phyloP scores from a whole-genome alignment of 2,888 invertebrate species.

The Muschampia plurimacula region DNA sequence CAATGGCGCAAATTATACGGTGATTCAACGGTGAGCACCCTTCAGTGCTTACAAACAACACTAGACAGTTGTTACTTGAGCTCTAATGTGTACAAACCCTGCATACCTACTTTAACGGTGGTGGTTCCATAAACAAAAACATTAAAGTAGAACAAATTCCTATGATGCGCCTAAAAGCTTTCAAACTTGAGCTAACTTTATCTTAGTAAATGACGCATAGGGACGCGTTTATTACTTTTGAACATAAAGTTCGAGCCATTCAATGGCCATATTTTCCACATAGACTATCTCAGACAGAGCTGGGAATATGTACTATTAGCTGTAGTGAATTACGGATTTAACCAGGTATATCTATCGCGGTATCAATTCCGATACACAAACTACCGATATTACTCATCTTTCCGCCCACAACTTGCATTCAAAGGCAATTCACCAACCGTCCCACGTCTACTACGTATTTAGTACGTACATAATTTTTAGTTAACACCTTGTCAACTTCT shows the following conservation, averaged over 20 bases:
- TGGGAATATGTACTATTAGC: neutral
- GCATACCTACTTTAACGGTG: conserved; percentile 12
- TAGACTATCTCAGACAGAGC: neutral
- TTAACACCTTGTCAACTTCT: neutral
- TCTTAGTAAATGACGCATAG: conserved; percentile 7
- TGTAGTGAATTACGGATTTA: neutral
- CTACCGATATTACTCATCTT: conserved; percentile 44
- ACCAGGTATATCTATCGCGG: neutral
- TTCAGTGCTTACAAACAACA: conserved; percentile 34
- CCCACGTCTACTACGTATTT: conserved; percentile 26
- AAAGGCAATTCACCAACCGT: conserved; percentile 34
- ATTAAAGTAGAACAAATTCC: conserved; percentile 24
- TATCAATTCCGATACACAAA: neutral
- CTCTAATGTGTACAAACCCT: conserved; percentile 29
- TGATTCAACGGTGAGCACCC: conserved; percentile 52
- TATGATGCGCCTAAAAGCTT: conserved; percentile 23
- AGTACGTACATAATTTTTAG: conserved; percentile 21
- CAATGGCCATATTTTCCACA: neutral
- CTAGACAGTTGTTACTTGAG: conserved; percentile 29
- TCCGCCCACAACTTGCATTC: conserved; percentile 43
- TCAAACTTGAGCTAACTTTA: conserved; percentile 10
- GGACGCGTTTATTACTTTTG: conserved; percentile 8
- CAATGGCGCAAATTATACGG: conserved; percentile 52
- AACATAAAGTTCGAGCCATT: neutral
- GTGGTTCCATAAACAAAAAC: conserved; percentile 19